Base-by-base conservation (phyloP, 2,113 vertebrate genomes). In the Proteles cristata region DNA sequence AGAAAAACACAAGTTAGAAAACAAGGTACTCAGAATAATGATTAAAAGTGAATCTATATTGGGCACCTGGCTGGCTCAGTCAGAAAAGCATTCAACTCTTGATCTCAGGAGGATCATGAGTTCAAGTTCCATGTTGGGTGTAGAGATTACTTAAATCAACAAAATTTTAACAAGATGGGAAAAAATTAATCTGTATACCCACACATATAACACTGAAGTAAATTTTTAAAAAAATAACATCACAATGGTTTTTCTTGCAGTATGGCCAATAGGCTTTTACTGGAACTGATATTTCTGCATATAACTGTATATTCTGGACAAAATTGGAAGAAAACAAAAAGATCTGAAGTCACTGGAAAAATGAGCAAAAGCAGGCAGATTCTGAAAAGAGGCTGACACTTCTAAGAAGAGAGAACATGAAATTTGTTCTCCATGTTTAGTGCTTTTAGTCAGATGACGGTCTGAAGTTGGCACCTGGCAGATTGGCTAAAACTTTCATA, bases 401-500 rank as follows among this genome's bases (percentile, higher is more conserved):
- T 90, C 12, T 21, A 76, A 73, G 80, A 84, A 73, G 66, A 93
- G 35, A 74, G 12, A 53, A 23, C 63, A 80, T 88, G 71, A 12
- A 96, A 63, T 95, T 80, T 11, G 17, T 88, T 88, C 66, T 53
- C 39, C 17, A 28, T 61, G 68, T 71, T 68, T 61, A 81, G n/a
- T 92, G 48, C 35, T 91, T 89, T 80, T 95, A 95, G 69, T 45
- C 82, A 91, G 77, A 91, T 17, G 25, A 91, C 7, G 85, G 71
- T 7, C 58, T 80, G 26, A 84, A 71, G 50, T 77, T 83, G 77
- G 21, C 35, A 43, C 45, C 25, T 33, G 7, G 39, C 28, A 69
- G 39, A 3, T 80, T 68, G 65, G n/a, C 58, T 81, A 55, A 94
- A 71, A 90, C 26, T 45, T 86, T 65, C 28, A 68, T 45, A 63